Base-by-base conservation (phyloP, 53 echinoderm and acorn worm species). In the Antedon mediterranea region DNA sequence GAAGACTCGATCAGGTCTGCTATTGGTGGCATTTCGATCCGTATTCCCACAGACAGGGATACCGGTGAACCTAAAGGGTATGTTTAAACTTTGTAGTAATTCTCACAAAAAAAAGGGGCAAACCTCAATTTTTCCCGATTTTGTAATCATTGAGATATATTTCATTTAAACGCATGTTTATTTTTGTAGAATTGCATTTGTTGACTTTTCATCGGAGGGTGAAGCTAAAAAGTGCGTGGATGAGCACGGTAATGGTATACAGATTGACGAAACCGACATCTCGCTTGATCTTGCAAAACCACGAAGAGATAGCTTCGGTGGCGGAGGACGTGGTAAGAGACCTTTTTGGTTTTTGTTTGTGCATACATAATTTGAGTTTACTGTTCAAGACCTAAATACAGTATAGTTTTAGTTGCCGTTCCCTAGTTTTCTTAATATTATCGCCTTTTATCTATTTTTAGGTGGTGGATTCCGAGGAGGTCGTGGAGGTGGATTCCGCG, bases 61-160 rank as follows among this genome's bases (percentile, higher is more conserved):
- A 89, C 89, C 15, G 83, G 83, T 71, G 77, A 83, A 71, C 79
- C 82, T 0, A 89, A 89, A 74, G 89, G 89, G 89, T 89, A 77
- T 75, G 82, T 26, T n/a, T n/a, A n/a, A n/a, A n/a, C n/a, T n/a
- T n/a, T n/a, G n/a, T n/a, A n/a, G n/a, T n/a, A n/a, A n/a, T n/a
- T n/a, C n/a, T n/a, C n/a, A n/a, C n/a, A n/a, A n/a, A n/a, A n/a
- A n/a, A n/a, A n/a, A n/a, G 23, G 13, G n/a, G n/a, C n/a, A n/a
- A n/a, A n/a, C n/a, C n/a, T n/a, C n/a, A n/a, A n/a, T n/a, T n/a
- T n/a, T n/a, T n/a, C n/a, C 4, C 11, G 37, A 6, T 37, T 11
- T 37, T 4, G 37, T 6, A 37, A 37, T 37, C 4, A 37, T 37
- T 37, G 11, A 37, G 4, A 6, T 37, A 11, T 37, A 37, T 26